Evolutionary conservation across 2,113 vertebrate species (phyloP).

Genomic region (Coptodon rendalli): DNA sequence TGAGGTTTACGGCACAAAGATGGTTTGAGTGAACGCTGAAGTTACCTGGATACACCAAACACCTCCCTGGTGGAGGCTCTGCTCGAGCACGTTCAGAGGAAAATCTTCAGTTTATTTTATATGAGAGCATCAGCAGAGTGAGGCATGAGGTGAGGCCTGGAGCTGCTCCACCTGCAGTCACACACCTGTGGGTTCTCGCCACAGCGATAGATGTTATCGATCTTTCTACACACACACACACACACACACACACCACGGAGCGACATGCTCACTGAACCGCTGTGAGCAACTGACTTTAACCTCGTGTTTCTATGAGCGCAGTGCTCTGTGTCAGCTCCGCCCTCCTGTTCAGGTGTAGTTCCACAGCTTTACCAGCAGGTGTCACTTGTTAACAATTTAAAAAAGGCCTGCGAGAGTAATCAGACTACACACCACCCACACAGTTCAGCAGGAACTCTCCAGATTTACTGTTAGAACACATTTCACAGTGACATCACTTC

Average conservation of each 20-base stretch:
- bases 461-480: background rate
- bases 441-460: background rate
- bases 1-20: background rate
- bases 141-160: background rate
- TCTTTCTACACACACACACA: fast-evolving
- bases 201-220: background rate
- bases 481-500: background rate
- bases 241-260: too few species aligned
- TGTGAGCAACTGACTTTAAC: background rate
- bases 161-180: background rate
- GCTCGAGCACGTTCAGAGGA: background rate
- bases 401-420: background rate
- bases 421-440: background rate
- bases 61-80: background rate
- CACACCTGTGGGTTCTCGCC: background rate
- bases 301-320: background rate
- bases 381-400: background rate
- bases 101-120: background rate
- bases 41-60: background rate
- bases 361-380: background rate
- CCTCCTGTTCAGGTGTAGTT: background rate
- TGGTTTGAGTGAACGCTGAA: background rate
- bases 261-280: fast-evolving
- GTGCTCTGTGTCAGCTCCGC: background rate
- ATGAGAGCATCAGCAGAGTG: background rate